These are phyloP conservation scores for Caenorhabditis sp. DNA, from an alignment of 2,888 invertebrate genomes.

Conservation along the genomic window DNA sequence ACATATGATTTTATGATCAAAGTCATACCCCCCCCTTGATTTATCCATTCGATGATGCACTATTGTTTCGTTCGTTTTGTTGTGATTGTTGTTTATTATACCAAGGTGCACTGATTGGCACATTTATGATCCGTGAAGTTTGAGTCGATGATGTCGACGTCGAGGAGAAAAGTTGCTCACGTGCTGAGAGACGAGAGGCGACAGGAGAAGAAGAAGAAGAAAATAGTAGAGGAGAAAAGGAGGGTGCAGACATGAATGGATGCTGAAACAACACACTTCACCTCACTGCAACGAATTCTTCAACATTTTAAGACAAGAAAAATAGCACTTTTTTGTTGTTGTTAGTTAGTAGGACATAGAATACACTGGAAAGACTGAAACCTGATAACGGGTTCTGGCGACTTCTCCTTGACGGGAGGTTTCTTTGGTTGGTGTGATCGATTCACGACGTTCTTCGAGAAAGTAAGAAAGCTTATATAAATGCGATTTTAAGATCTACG, in stretches of 20 bases:
- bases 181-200: constrained; percentile 16
- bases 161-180: constrained; percentile 28
- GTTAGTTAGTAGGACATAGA: too few species aligned
- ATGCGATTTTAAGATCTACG: too few species aligned
- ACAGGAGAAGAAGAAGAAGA: constrained; percentile 8
- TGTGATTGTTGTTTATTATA: constrained; percentile 17
- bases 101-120: constrained; percentile 55
- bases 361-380: too few species aligned
- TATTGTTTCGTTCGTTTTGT: constrained; percentile 15
- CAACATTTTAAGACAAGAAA: too few species aligned
- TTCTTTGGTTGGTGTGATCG: constrained; percentile 10
- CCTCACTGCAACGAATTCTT: too few species aligned
- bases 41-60: constrained; percentile 28
- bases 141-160: background rate
- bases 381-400: constrained; percentile 4
- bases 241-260: constrained; percentile 31
- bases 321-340: too few species aligned
- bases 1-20: too few species aligned
- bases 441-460: constrained; percentile 2
- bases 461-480: too few species aligned
- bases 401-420: constrained; percentile 26
- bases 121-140: constrained; percentile 32
- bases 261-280: constrained; percentile 20
- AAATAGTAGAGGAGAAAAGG: constrained; percentile 27
- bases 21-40: too few species aligned